Percentiles rank a stretch among this genome's conserved stretches.
Conservation (phyloP, 2,797 vertebrate species). For the Macropodus opercularis region DNA sequence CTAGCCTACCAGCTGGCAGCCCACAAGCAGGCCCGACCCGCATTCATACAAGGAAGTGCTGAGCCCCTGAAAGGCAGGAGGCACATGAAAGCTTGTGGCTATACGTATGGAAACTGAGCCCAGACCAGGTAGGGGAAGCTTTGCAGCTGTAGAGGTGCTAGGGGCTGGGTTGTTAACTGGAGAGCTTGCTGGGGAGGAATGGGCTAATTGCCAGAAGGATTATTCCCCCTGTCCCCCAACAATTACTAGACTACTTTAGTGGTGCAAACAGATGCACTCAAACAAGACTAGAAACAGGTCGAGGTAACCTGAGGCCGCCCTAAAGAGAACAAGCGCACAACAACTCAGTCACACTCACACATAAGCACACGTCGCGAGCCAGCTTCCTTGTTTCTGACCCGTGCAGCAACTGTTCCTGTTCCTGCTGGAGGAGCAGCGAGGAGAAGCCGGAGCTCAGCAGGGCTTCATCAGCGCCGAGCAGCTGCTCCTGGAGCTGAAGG, state of each 20-base stretch:
- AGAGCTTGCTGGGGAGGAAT: slow-evolving; percentile 73
- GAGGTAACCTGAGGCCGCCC: slow-evolving; percentile 89
- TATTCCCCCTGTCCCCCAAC: slow-evolving; percentile 75
- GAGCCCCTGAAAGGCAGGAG: slow-evolving; percentile 57
- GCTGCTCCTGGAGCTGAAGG: slow-evolving; percentile 79
- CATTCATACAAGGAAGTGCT: slow-evolving; percentile 51
- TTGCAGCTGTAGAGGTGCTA: slow-evolving; percentile 93
- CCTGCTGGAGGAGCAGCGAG: slow-evolving; percentile 78
- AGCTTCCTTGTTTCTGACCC: slow-evolving; percentile 42
- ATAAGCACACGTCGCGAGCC: slow-evolving; percentile 1
- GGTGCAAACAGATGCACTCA: slow-evolving; percentile 97
- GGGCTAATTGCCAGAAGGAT: slow-evolving; percentile 91
- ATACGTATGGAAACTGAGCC: slow-evolving; percentile 72
- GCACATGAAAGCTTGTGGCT: slow-evolving; percentile 74
- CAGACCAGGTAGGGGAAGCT: slow-evolving; percentile 78
- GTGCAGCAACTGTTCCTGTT: slow-evolving; percentile 80
- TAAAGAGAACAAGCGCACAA: slow-evolving; percentile 30
- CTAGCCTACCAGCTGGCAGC: slow-evolving; percentile 67
- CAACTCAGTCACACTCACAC: slow-evolving; percentile 24
- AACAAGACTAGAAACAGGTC: slow-evolving; percentile 84
- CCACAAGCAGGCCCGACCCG: slow-evolving; percentile 45
- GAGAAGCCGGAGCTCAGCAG: slow-evolving; percentile 37
- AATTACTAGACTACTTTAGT: slow-evolving; percentile 95
- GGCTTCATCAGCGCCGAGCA: slow-evolving; percentile 76
- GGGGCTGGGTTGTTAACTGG: slow-evolving; percentile 95